Evolutionary conservation across 1,140 invertebrate genomes (phyloP).

Genomic region (Scaptomyza montana): DNA sequence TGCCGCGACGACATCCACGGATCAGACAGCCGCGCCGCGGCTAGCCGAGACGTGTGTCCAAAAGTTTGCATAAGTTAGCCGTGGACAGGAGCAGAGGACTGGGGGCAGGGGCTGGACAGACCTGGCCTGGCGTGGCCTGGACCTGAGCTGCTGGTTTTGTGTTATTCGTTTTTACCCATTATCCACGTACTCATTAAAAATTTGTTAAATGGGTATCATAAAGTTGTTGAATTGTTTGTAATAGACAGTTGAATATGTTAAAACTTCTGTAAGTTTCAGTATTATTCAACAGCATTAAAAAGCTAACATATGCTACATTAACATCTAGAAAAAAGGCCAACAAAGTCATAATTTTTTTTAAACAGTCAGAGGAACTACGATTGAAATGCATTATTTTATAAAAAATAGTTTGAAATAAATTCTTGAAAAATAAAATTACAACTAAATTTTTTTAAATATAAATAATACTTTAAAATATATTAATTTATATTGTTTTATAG

Average conservation of each 20-base stretch:
- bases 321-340: too few species aligned
- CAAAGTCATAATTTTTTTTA: too few species aligned
- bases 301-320: too few species aligned
- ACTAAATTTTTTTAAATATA: not conserved
- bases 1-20: constrained; percentile 33
- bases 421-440: too few species aligned
- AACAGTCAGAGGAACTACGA: too few species aligned
- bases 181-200: not conserved
- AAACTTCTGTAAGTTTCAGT: not conserved
- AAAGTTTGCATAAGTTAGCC: constrained; percentile 67
- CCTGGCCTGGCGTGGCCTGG: constrained; percentile 26
- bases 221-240: not conserved
- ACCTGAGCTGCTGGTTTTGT: constrained; percentile 33
- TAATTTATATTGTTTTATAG: not conserved
- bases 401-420: too few species aligned
- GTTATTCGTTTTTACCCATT: constrained; percentile 10
- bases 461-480: not conserved
- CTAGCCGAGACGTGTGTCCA: constrained; percentile 54
- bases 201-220: not conserved
- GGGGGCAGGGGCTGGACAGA: not conserved
- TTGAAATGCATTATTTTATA: too few species aligned
- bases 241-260: not conserved
- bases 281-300: not conserved
- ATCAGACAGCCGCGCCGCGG: constrained; percentile 22
- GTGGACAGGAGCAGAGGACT: too few species aligned